Percentiles rank a stretch among this genome's conserved stretches.
These are phyloP conservation scores for Hippotragus niger DNA, from an alignment of 2,113 vertebrate species.

Conservation along the genomic window DNA sequence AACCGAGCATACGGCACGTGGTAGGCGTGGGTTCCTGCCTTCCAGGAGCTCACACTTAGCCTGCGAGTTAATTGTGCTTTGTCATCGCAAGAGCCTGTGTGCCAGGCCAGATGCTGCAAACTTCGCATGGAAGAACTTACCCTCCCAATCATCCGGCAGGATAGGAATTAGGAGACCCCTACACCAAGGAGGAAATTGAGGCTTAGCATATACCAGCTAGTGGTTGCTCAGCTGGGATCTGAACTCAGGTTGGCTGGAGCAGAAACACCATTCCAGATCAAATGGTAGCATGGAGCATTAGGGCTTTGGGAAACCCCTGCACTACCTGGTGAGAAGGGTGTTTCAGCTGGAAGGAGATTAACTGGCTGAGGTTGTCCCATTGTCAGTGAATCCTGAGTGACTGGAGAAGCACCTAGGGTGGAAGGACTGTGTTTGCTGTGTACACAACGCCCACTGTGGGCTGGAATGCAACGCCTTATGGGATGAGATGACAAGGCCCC, in stretches of 20 bases:
- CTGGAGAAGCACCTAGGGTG: not conserved
- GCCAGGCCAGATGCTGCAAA: not conserved
- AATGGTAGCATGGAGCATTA: fast-evolving
- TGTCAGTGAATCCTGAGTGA: not conserved
- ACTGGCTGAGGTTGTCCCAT: not conserved
- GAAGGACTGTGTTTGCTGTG: not conserved
- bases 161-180: not conserved
- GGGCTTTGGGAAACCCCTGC: not conserved
- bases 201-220: not conserved
- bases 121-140: not conserved
- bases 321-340: not conserved
- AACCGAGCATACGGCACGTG: not conserved
- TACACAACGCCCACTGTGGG: not conserved
- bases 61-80: not conserved
- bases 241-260: not conserved
- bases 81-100: fast-evolving
- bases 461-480: not conserved
- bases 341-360: not conserved
- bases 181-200: not conserved
- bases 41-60: not conserved
- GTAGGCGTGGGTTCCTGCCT: not conserved
- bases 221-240: not conserved
- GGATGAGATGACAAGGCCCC: not conserved
- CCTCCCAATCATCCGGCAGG: not conserved
- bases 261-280: not conserved